Evolutionary conservation across 2,113 vertebrate genomes (phyloP).

Genomic region (Macroglossus sobrinus): DNA sequence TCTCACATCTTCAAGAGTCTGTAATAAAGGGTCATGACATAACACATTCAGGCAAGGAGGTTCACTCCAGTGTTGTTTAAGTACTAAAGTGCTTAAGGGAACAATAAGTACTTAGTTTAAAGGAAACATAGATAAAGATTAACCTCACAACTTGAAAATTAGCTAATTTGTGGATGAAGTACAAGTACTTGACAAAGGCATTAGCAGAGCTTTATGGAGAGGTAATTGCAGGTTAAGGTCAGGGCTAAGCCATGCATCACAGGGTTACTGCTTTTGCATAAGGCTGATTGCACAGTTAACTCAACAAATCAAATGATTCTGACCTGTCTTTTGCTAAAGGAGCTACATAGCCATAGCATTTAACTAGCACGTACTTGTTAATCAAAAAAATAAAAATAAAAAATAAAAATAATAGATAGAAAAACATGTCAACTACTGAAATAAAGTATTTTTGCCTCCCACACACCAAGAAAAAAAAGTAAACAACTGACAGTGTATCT

Average conservation of each 20-base stretch:
- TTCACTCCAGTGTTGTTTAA: not conserved
- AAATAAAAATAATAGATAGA: not conserved
- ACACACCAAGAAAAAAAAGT: not conserved
- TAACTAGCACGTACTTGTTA: conserved; percentile 31
- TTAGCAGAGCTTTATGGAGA: conserved; percentile 40
- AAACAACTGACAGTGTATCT: not conserved
- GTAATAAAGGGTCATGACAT: not conserved
- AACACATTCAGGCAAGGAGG: not conserved
- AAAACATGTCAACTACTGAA: not conserved
- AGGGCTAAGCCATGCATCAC: conserved; percentile 10
- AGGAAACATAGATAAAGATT: conserved; percentile 69
- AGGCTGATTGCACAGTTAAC: conserved; percentile 6
- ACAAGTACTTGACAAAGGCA: conserved; percentile 42
- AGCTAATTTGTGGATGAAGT: conserved; percentile 61
- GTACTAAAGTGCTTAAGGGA: conserved; percentile 59
- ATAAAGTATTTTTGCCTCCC: not conserved
- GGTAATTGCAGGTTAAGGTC: conserved; percentile 70
- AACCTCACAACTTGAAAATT: conserved; percentile 69
- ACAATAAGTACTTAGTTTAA: not conserved
- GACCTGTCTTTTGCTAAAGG: conserved; percentile 31
- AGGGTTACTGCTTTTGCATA: conserved; percentile 56
- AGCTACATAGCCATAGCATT: not conserved
- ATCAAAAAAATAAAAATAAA: not conserved
- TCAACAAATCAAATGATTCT: conserved; percentile 31
- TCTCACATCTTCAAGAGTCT: not conserved